Evolutionary conservation across 2,113 vertebrate genomes (phyloP).

Genomic region (Lepisosteus osseus): DNA sequence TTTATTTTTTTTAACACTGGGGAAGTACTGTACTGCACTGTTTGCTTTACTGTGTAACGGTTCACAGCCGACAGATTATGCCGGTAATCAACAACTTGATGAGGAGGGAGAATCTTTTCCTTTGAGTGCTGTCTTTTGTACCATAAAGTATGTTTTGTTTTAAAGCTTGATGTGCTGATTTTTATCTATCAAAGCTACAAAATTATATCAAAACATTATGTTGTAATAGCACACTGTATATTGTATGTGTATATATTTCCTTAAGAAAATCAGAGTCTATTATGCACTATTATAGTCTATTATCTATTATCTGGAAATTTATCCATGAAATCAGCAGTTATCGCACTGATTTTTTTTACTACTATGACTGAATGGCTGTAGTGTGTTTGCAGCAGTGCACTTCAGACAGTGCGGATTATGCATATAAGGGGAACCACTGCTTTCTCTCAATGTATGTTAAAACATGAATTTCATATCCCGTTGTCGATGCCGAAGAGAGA

Average conservation of each 20-base stretch:
- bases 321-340: background rate
- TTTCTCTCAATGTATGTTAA: background rate
- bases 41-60: conserved; percentile 16
- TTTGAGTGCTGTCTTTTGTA: background rate
- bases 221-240: background rate
- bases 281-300: background rate
- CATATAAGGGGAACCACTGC: conserved; percentile 9
- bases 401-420: conserved; percentile 35
- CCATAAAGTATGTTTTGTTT: conserved; percentile 13
- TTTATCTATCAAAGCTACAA: background rate
- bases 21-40: conserved; percentile 33
- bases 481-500: background rate
- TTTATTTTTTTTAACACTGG: conserved; percentile 33
- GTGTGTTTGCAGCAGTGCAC: conserved; percentile 31
- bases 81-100: conserved; percentile 4
- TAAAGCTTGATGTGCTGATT: background rate
- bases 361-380: conserved; percentile 2
- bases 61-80: background rate
- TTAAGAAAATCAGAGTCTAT: too few species aligned
- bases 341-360: background rate
- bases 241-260: too few species aligned
- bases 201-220: conserved; percentile 3
- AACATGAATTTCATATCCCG: background rate
- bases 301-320: background rate
- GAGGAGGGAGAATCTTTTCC: background rate